These are phyloP conservation scores for Xiphophorus birchmanni DNA, from an alignment of 2,797 vertebrate genomes.

Conservation along the genomic window DNA sequence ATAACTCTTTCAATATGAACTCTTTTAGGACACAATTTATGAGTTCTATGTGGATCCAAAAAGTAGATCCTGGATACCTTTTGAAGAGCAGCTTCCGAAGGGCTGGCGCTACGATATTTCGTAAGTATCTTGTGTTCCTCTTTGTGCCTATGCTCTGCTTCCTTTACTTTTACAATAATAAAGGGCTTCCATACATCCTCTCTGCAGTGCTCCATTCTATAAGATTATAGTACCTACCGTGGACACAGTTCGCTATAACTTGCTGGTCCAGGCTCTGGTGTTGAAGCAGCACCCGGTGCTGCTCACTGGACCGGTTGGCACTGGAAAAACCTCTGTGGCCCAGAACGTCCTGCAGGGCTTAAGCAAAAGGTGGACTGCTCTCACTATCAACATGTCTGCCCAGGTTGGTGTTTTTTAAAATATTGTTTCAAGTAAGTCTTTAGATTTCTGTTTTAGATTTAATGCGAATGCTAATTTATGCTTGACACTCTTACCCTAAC, in stretches of 20 bases:
- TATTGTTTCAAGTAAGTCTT: neutral
- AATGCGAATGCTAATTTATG: neutral
- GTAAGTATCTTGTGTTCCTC: conserved; percentile 69
- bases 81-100: conserved; percentile 88
- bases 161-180: neutral
- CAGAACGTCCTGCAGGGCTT: conserved; percentile 85
- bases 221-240: conserved; percentile 91
- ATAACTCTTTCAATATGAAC: neutral
- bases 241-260: conserved; percentile 88
- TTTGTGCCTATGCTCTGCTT: neutral
- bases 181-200: neutral
- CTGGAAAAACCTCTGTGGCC: conserved; percentile 89
- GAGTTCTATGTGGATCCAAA: conserved; percentile 90
- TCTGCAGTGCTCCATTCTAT: conserved; percentile 78
- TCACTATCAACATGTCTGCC: conserved; percentile 91
- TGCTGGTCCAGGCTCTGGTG: conserved; percentile 83
- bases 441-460: neutral
- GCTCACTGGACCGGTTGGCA: conserved; percentile 88
- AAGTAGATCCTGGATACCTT: conserved; percentile 84
- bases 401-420: conserved; percentile 77
- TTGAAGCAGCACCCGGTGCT: conserved; percentile 81
- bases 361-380: conserved; percentile 82
- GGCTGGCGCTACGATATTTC: conserved; percentile 85
- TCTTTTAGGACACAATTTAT: conserved; percentile 86
- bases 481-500: neutral